Base-by-base conservation (phyloP, 2,888 invertebrate genomes). In the Nemotelus nigrinus region DNA sequence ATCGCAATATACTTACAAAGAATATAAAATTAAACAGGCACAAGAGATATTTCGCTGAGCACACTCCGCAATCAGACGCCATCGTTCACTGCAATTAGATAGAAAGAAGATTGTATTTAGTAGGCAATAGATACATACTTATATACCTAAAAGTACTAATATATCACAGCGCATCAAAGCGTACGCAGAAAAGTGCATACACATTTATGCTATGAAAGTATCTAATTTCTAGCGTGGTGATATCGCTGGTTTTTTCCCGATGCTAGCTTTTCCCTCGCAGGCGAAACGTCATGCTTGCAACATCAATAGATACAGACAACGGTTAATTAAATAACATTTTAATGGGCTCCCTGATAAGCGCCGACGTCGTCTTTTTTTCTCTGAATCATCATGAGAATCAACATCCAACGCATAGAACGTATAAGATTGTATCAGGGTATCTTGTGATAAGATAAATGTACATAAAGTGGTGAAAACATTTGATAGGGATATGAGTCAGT, bases 11-110 rank as follows among this genome's bases (percentile, higher is more conserved):
- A 92, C 92, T 92, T 88, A 92, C 92, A 84, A 92, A 92, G 87
- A 93, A 91, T 80, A 92, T 85, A 84, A 93, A 92, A 87, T 93
- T 93, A 88, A 93, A 92, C 84, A 92, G 88, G 87, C 92, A 93
- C 79, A 93, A 88, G 81, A 92, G 88, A 87, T 92, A 93, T 88
- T 93, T 93, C 84, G 91, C 91, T 85, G 91, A 88, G 86, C 90
- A 90, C 79, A 91, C 89, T 81, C 89, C 90, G 83, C 91, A 91
- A 85, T 91, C 90, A 76, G 86, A 85, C 79, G 86, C 85, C 88
- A 88, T 88, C 82, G 50, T 80, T 78, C 53, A 71, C 63, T 75
- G 68, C 41, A 57, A 60, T 63, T 63, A 63, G 63, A 58, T 5
- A 68, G 50, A 77, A 25, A 65, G 60, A 74, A 60, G 41, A 48